Evolutionary conservation across 2,113 vertebrate genomes (phyloP), one percentile per base, ranked within the genome.

Genomic region (Eira barbara): DNA sequence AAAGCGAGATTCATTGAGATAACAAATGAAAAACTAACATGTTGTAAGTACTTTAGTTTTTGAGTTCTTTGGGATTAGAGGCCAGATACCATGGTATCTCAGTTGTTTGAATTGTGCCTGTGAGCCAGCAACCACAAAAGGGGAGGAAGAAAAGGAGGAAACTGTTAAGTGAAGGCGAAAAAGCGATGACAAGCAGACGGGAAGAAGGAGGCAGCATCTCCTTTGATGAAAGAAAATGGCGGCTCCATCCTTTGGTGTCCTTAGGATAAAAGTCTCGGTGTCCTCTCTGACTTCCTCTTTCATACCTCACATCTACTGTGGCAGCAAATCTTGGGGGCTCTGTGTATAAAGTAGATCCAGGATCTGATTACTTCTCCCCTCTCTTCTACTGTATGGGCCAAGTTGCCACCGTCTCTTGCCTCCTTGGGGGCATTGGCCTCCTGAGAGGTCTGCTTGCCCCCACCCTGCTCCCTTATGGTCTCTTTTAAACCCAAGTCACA

Each of bases 1-100:
- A 78, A 96, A 71, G 34, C 89, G 12, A 85, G 82, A 47, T 57
- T 97, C 57, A 39, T 85, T 86, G 81, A 96, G n/a, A 27, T 91
- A 74, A 83, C 25, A 52, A 85, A 47, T 67, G 11, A 76, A 86
- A 73, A 39, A 82, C 65, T 29, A 45, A 31, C 76, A 18, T 81
- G 57, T 91, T 90, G 67, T 81, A 52, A 88, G 45, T 34, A 25
- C n/a, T 84, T 71, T 36, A 39, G 5, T 79, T n/a, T 86, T 79
- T 82, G 78, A 57, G 59, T 42, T 83, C 15, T 31, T 21, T 45
- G 71, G 10, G 59, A 29, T 82, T 73, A 95, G 81, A 74, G 86
- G 18, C 49, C 39, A 82, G n/a, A 25, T 69, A n/a, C 67, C 42
- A 17, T 47, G 57, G n/a, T 55, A 36, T 42, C 71, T 71, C 29